These are phyloP conservation scores for Myotis yumanensis DNA, from an alignment of 2,113 vertebrate genomes.

Conservation along the genomic window DNA sequence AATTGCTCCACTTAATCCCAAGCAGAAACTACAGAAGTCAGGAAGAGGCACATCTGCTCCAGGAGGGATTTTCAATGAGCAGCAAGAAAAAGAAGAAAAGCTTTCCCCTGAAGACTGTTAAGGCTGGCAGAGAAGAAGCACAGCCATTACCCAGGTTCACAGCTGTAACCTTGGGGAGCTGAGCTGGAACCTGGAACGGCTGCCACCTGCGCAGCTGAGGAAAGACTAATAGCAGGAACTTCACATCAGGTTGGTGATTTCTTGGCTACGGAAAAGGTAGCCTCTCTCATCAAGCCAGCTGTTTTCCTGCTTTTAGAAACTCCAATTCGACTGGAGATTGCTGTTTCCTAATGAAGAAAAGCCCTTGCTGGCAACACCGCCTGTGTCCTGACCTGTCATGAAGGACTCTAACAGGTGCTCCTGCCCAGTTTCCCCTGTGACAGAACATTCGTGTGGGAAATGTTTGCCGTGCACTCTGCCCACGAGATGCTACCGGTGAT, in stretches of 20 bases:
- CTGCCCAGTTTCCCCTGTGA: slow-evolving; percentile 45
- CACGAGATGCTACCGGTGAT: slow-evolving; percentile 27
- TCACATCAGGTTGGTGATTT: slow-evolving; percentile 70
- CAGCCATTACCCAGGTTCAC: slow-evolving; percentile 66
- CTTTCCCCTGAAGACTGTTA: slow-evolving; percentile 62
- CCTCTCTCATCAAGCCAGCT: slow-evolving; percentile 73
- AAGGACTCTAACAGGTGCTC: slow-evolving; percentile 66
- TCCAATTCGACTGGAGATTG: slow-evolving; percentile 59
- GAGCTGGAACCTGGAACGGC: slow-evolving; percentile 64
- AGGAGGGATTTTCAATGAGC: slow-evolving; percentile 53
- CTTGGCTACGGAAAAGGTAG: slow-evolving; percentile 69
- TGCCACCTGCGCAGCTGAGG: slow-evolving; percentile 64
- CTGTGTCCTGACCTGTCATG: slow-evolving; percentile 60
- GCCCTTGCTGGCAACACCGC: slow-evolving; percentile 54
- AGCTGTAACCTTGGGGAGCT: slow-evolving; percentile 74
- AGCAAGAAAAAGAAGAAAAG: neutral
- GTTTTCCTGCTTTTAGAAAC: slow-evolving; percentile 69
- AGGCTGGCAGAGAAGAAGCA: slow-evolving; percentile 66
- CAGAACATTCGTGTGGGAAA: slow-evolving; percentile 61
- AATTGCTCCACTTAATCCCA: neutral
- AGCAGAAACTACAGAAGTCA: slow-evolving; percentile 25
- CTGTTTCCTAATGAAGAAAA: slow-evolving; percentile 73
- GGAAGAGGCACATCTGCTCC: slow-evolving; percentile 22
- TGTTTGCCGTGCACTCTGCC: slow-evolving; percentile 50
- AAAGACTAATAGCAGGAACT: slow-evolving; percentile 68